phyloP scores from a whole-genome alignment of 2,888 invertebrate species.

The Drosophila macrospina region DNA sequence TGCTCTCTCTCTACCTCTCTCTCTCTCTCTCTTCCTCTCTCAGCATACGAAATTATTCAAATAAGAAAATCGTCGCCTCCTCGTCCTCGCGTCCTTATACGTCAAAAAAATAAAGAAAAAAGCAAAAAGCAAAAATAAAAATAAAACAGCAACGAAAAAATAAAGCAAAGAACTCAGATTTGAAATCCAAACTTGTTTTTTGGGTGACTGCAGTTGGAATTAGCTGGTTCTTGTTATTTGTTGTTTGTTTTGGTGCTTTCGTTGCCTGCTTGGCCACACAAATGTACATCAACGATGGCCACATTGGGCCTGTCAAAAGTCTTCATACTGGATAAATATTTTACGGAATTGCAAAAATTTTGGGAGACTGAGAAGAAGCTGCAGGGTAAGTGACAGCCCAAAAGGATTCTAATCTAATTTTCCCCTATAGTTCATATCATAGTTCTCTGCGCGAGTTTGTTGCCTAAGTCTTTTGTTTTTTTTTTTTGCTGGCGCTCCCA shows the following conservation, averaged over 20 bases:
- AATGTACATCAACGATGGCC: constrained; percentile 89
- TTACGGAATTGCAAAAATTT: constrained; percentile 97
- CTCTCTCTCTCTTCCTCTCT: constrained; percentile 28
- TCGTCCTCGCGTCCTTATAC: constrained; percentile 48
- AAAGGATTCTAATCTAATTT: constrained; percentile 2
- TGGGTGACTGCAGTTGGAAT: constrained; percentile 33
- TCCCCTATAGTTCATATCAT: not conserved
- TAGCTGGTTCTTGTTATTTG: constrained; percentile 28
- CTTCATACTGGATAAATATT: constrained; percentile 98
- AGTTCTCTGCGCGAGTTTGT: constrained; percentile 47
- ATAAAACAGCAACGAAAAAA: constrained; percentile 7
- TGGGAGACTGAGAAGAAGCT: constrained; percentile 98
- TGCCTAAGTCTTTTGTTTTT: constrained; percentile 58
- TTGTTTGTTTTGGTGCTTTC: constrained; percentile 8
- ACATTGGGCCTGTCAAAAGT: constrained; percentile 98
- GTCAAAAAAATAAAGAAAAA: constrained; percentile 11
- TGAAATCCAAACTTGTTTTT: constrained; percentile 56
- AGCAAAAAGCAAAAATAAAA: no score
- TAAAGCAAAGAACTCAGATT: constrained; percentile 36
- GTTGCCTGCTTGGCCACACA: constrained; percentile 69
- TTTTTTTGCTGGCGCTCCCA: constrained; percentile 2
- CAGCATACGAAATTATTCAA: constrained; percentile 74
- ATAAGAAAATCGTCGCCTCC: constrained; percentile 67
- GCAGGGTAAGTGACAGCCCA: constrained; percentile 90
- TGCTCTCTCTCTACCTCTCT: not conserved